Evolutionary conservation across 2,113 vertebrate species (phyloP).

Genomic region (Atherinomorus stipes): DNA sequence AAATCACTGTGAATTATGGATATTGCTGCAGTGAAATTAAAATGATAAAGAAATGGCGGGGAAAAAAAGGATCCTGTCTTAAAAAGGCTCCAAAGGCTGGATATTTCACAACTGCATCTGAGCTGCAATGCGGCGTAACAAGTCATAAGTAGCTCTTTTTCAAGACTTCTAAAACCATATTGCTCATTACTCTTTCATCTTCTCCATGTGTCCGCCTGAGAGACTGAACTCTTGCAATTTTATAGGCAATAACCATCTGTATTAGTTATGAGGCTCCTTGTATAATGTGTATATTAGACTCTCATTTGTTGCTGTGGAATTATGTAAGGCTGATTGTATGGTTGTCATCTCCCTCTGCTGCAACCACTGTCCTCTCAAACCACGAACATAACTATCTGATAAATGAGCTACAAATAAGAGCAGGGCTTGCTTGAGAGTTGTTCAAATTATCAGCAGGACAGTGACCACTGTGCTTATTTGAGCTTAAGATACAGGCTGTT

Average conservation of each 20-base stretch:
- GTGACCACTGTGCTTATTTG: slow-evolving; percentile 70
- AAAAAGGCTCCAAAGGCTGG: slow-evolving; percentile 51
- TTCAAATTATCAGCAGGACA: slow-evolving; percentile 63
- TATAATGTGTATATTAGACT: slow-evolving; percentile 50
- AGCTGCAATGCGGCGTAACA: slow-evolving; percentile 65
- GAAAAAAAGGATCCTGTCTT: slow-evolving; percentile 36
- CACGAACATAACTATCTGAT: slow-evolving; percentile 47
- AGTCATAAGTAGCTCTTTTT: slow-evolving; percentile 62
- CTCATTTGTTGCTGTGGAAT: slow-evolving; percentile 35
- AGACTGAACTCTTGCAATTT: slow-evolving; percentile 30
- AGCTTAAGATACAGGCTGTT: slow-evolving; percentile 69
- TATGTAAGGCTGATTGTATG: slow-evolving; percentile 16
- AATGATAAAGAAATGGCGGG: slow-evolving; percentile 64
- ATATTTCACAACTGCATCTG: slow-evolving; percentile 60
- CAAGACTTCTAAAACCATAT: slow-evolving; percentile 63
- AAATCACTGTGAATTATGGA: slow-evolving; percentile 69
- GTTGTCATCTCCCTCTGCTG: slow-evolving; percentile 8
- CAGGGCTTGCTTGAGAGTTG: slow-evolving; percentile 45
- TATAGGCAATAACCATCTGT: slow-evolving; percentile 55
- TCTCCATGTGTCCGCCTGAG: slow-evolving; percentile 33
- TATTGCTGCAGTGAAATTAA: slow-evolving; percentile 71
- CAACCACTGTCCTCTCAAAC: slow-evolving; percentile 33
- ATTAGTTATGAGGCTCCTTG: slow-evolving; percentile 47
- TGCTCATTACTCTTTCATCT: slow-evolving; percentile 35
- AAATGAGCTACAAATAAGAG: slow-evolving; percentile 61